These are phyloP conservation scores for Volucella inflata DNA, from an alignment of 2,888 invertebrate genomes.

Conservation along the genomic window DNA sequence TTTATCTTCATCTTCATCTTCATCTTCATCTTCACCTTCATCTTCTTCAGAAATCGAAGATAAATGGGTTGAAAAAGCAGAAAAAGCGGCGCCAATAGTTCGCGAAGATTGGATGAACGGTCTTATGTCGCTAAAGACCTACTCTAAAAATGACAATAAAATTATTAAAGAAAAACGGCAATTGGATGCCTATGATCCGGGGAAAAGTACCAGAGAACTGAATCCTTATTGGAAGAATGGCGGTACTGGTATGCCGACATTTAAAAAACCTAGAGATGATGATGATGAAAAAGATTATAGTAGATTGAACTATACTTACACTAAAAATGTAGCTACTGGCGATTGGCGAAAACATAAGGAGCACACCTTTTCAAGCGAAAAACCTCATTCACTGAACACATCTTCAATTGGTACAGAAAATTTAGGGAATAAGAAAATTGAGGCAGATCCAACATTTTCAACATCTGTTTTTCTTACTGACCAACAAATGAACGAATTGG, in stretches of 20 bases:
- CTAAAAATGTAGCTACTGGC: slow-evolving; percentile 18
- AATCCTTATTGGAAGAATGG: slow-evolving; percentile 97
- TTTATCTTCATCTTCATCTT: slow-evolving; percentile 5
- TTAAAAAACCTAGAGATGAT: slow-evolving; percentile 83
- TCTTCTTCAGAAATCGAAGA: slow-evolving; percentile 73
- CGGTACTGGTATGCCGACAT: slow-evolving; percentile 91
- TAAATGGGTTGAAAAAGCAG: slow-evolving; percentile 87
- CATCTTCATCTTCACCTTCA: slow-evolving; percentile 19
- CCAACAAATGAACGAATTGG: slow-evolving; percentile 94
- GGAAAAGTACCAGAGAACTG: slow-evolving; percentile 90
- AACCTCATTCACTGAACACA: not conserved
- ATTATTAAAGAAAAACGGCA: slow-evolving; percentile 85
- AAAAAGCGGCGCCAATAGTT: slow-evolving; percentile 77
- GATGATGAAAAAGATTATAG: slow-evolving; percentile 73
- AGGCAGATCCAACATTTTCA: not conserved
- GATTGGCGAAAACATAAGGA: slow-evolving; percentile 76
- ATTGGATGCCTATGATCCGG: slow-evolving; percentile 88
- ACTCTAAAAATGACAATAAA: slow-evolving; percentile 83
- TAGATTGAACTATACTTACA: not conserved
- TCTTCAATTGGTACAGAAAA: slow-evolving; percentile 3
- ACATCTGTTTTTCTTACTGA: slow-evolving; percentile 86
- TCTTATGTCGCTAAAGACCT: slow-evolving; percentile 83
- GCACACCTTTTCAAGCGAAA: not conserved
- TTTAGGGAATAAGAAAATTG: not conserved
- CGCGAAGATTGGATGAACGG: slow-evolving; percentile 93